Base-by-base conservation (phyloP, 2,113 vertebrate species). In the Machaerirhynchus nigripectus region DNA sequence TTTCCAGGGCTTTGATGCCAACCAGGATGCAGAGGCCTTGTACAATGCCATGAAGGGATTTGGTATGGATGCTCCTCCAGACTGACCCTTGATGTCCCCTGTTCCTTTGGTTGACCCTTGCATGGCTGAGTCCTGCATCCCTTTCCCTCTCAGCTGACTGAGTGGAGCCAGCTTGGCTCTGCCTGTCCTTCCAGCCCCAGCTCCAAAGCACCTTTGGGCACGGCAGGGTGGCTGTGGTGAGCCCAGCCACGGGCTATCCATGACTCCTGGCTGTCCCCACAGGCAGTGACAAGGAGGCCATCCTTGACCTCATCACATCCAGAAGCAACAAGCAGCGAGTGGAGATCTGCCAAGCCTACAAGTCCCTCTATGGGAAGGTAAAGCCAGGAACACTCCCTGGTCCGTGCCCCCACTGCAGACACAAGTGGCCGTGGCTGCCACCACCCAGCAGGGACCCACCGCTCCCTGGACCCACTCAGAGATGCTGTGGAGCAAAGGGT, bases 201-300 rank as follows among this genome's bases (percentile, higher is more conserved):
- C 8, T 6, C 2, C 7, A 74, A 22, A 74, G 52, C 40, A 63
- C 39, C 55, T 46, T 35, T 71, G 74, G 69, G 75, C 46, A 77
- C 0, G 1, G 75, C 65, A 44, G 64, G 56, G 13, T 90, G 63
- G 39, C 59, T 60, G 11, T 28, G 42, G 40, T 16, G 13, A 93
- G 13, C 49, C 47, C 77, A 57, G 56, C n/a, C 5, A 0, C 15
- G 21, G 57, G 30, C 52, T 68, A 28, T 39, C 11, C 6, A 1
- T 88, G 65, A 90, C 15, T 31, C 23, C 39, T 1, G 5, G 9
- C 47, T 88, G 26, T 95, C 49, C 60, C 76, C 61, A 8, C 95
- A 99, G 99, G 99, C 91, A 99, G 99, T 49, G 99, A 99, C 96
- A 99, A 99, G 97, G 98, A 99, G 21, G 97, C 99, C 96, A 99